These are phyloP conservation scores for Potorous gilbertii DNA, from an alignment of 2,797 vertebrate species.

Conservation along the genomic window DNA sequence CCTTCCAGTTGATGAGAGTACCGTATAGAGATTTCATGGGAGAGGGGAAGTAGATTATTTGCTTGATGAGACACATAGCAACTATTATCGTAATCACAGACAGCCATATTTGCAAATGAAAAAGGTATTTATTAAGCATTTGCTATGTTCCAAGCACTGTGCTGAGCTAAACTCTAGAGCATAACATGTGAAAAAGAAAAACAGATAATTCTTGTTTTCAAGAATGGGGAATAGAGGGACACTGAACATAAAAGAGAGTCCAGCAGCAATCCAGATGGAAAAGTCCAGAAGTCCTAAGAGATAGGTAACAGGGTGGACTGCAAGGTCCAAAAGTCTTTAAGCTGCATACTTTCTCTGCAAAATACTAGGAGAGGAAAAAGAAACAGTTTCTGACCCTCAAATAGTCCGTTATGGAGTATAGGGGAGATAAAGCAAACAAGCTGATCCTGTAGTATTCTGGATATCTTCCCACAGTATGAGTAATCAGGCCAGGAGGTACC, in stretches of 20 bases:
- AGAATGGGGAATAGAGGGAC: not conserved
- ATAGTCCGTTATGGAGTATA: not conserved
- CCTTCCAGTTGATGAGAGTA: not conserved
- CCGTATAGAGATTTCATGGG: not conserved
- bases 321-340: no score
- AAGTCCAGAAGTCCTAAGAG: not conserved
- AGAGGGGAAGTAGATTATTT: not conserved
- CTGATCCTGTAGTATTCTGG: no score
- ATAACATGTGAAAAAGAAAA: not conserved
- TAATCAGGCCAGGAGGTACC: no score
- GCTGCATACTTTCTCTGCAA: not conserved
- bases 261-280: not conserved
- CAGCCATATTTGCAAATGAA: not conserved
- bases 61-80: not conserved
- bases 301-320: not conserved
- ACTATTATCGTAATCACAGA: not conserved
- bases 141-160: not conserved
- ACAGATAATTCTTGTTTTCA: not conserved
- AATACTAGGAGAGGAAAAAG: not conserved
- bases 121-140: not conserved
- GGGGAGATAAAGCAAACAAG: not conserved
- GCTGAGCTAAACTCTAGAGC: not conserved
- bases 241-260: not conserved
- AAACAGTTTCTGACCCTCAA: not conserved
- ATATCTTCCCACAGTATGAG: no score